Evolutionary conservation across 1,140 invertebrate genomes (phyloP).

Genomic region (Anoplolepis gracilipes): DNA sequence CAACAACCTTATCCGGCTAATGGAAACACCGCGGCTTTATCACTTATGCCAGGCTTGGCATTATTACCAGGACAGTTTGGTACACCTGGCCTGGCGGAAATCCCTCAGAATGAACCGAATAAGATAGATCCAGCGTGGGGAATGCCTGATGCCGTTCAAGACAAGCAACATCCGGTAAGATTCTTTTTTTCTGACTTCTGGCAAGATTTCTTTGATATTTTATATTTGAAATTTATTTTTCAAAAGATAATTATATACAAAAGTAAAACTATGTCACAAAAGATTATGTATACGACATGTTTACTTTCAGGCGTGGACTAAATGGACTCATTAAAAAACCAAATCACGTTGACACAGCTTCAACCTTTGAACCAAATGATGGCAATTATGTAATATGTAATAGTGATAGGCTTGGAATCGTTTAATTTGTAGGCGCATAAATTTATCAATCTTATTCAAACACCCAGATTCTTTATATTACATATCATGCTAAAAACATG

Average conservation of each 20-base stretch:
- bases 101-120: slow-evolving; percentile 80
- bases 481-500: slow-evolving; percentile 84
- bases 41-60: slow-evolving; percentile 81
- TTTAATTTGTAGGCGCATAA: slow-evolving; percentile 79
- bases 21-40: slow-evolving; percentile 80
- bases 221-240: background rate
- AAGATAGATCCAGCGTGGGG: slow-evolving; percentile 84
- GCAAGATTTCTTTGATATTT: background rate
- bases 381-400: slow-evolving; percentile 74
- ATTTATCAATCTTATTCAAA: slow-evolving; percentile 81
- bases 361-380: slow-evolving; percentile 55
- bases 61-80: slow-evolving; percentile 82
- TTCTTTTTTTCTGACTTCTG: background rate
- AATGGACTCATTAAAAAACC: slow-evolving; percentile 80
- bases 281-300: background rate
- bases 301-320: slow-evolving; percentile 81
- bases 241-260: background rate
- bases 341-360: slow-evolving; percentile 63
- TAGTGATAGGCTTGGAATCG: slow-evolving; percentile 79
- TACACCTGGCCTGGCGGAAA: slow-evolving; percentile 79
- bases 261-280: background rate
- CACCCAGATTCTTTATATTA: slow-evolving; percentile 80
- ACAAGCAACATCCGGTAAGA: slow-evolving; percentile 84
- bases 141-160: slow-evolving; percentile 83
- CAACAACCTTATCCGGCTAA: slow-evolving; percentile 82